Percentiles rank a stretch among this genome's conserved stretches.
phyloP scores from a whole-genome alignment of 2,888 invertebrate species.

The Calameuta filiformis region DNA sequence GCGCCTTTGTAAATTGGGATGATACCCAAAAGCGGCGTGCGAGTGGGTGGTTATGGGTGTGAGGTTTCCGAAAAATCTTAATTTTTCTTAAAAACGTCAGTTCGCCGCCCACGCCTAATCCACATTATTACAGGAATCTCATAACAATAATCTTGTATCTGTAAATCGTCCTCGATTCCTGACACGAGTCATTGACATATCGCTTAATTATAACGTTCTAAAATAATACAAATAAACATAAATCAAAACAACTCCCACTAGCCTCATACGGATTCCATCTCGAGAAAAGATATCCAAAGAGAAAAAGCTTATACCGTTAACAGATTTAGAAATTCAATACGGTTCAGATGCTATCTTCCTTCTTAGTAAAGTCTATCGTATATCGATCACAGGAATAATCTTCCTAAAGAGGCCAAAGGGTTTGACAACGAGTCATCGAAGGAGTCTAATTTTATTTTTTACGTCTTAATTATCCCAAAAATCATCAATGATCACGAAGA shows the following conservation, averaged over 20 bases:
- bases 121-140: not conserved
- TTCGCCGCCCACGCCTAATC: not conserved
- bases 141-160: not conserved
- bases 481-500: not conserved
- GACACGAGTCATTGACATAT: not conserved
- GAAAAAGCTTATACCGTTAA: not conserved
- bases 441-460: not conserved
- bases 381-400: not conserved
- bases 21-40: not conserved
- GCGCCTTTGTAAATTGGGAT: not conserved
- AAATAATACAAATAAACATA: not conserved
- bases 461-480: not conserved
- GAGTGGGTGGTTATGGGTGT: not conserved
- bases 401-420: not conserved
- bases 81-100: not conserved
- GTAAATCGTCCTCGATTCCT: not conserved
- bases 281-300: not conserved
- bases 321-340: not conserved
- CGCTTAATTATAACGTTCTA: not conserved
- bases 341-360: not conserved
- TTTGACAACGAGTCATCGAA: slow-evolving; percentile 1
- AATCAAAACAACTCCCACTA: not conserved
- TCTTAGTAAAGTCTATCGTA: not conserved
- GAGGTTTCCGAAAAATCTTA: not conserved
- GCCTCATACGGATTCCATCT: not conserved